Evolutionary conservation across 2,797 vertebrate genomes (phyloP), one percentile per base, ranked within the genome.

Genomic region (Enteromius treurensis): DNA sequence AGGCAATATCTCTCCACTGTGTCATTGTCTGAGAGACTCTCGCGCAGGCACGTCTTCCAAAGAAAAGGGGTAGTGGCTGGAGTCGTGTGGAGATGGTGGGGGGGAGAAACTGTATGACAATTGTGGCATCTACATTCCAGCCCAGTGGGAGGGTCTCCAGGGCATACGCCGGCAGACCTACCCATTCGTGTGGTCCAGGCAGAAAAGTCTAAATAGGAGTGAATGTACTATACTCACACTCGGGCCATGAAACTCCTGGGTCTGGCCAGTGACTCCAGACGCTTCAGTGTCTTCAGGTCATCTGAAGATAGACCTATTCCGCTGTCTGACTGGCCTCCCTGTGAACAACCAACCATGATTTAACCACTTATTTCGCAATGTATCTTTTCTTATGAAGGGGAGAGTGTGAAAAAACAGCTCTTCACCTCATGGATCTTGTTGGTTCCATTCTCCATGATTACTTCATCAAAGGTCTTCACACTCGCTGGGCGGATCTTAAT

Each of bases 391-490:
- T 77, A 40, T 74, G 64, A 78, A 77, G 32, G 64, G 26, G 23
- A 26, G 51, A 79, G 29, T 19, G 67, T 53, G 45, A 73, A 68
- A 55, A 76, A 34, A 51, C 75, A 86, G 77, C 53, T 83, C 78
- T 93, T 94, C 88, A 97, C 97, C 94, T 95, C 95, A 10, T 95
- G 93, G 76, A 88, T 90, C 85, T 94, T 92, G 87, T 94, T 93
- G 64, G 86, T 93, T 88, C 94, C 93, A 15, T 93, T 94, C 87
- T 95, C 95, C 91, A 96, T 93, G 76, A 94, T 93, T 85, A 98
- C 94, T 85, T 97, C 96, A 84, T 97, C 96, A 82, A 97, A 97
- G 1, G 96, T 97, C 91, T 97, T 98, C 89, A 97, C 94, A 76
- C 96, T 97, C 68, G 92, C 93, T 3, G 96, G 96, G 79, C 96